These are phyloP conservation scores for Crotalus tigris DNA, from an alignment of 2,113 vertebrate genomes.

Conservation along the genomic window DNA sequence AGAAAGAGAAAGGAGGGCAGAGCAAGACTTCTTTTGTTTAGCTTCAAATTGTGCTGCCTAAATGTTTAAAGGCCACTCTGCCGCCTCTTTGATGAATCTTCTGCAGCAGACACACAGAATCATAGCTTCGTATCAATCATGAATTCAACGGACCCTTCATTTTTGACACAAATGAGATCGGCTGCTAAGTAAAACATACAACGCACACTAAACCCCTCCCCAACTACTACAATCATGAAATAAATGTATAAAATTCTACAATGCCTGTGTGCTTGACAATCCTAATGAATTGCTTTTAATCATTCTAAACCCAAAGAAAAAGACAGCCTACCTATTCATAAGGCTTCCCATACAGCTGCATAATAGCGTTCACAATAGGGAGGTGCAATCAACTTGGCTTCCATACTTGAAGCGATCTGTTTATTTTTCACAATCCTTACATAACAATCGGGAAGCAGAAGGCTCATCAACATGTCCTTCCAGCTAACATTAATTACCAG, in stretches of 20 bases:
- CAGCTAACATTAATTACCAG: conserved; percentile 36
- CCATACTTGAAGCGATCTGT: conserved; percentile 22
- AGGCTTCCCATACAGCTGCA: not conserved
- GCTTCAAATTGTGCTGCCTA: conserved; percentile 48
- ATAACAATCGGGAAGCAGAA: conserved; percentile 30
- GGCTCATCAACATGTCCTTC: conserved; percentile 35
- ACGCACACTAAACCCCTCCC: conserved; percentile 12
- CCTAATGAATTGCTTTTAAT: conserved; percentile 48
- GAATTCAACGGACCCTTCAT: conserved; percentile 58
- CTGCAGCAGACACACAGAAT: conserved; percentile 58
- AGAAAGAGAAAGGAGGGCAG: conserved; percentile 4
- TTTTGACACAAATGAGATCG: conserved; percentile 32
- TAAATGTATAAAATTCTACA: conserved; percentile 8
- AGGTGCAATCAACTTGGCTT: conserved; percentile 14
- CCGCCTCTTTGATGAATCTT: conserved; percentile 58
- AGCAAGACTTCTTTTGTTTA: conserved; percentile 63
- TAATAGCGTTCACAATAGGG: conserved; percentile 41
- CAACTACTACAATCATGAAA: not conserved
- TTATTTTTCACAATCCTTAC: conserved; percentile 45
- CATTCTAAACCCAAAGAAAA: conserved; percentile 55
- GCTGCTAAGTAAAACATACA: conserved; percentile 47
- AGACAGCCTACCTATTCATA: conserved; percentile 8
- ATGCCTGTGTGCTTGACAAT: conserved; percentile 55
- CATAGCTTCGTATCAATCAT: conserved; percentile 54
- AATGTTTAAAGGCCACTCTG: conserved; percentile 54